phyloP scores from a whole-genome alignment of 2,888 invertebrate species.

The Pristionchus fissidentatus region DNA sequence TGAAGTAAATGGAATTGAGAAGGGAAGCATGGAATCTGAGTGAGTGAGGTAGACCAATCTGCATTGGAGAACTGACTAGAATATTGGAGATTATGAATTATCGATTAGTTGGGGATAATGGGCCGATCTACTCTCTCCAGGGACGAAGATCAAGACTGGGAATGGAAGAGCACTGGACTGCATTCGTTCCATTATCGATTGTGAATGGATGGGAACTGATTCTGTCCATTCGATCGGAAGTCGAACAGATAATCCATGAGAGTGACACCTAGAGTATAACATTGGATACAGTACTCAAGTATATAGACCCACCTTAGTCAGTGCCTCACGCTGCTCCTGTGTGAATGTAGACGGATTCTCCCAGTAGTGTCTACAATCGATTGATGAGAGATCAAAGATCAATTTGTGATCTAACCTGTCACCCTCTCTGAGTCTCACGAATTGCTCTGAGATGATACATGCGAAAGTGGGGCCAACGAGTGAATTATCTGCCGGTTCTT shows the following conservation, averaged over 20 bases:
- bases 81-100: not conserved
- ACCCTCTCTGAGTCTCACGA: constrained; percentile 77
- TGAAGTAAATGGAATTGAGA: not conserved
- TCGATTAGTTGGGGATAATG: not conserved
- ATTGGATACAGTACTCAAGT: not conserved
- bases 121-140: constrained; percentile 63
- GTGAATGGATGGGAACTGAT: constrained; percentile 57
- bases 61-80: constrained; percentile 36
- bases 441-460: constrained; percentile 78
- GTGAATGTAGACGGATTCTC: constrained; percentile 68
- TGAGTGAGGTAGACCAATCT: constrained; percentile 28
- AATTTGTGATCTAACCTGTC: constrained; percentile 75
- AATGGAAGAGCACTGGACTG: constrained; percentile 67
- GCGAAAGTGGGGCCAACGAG: constrained; percentile 78
- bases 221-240: constrained; percentile 61
- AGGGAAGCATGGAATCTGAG: constrained; percentile 24
- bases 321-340: constrained; percentile 59
- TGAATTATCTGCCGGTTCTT: constrained; percentile 77
- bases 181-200: constrained; percentile 59
- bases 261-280: constrained; percentile 49
- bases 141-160: constrained; percentile 64
- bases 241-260: constrained; percentile 60
- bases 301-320: constrained; percentile 49
- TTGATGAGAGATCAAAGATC: constrained; percentile 7
- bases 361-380: constrained; percentile 64